Percentiles rank a stretch among this genome's conserved stretches.
These are phyloP conservation scores for Chironomus striatipennis DNA, from an alignment of 1,140 invertebrate genomes.

Conservation along the genomic window DNA sequence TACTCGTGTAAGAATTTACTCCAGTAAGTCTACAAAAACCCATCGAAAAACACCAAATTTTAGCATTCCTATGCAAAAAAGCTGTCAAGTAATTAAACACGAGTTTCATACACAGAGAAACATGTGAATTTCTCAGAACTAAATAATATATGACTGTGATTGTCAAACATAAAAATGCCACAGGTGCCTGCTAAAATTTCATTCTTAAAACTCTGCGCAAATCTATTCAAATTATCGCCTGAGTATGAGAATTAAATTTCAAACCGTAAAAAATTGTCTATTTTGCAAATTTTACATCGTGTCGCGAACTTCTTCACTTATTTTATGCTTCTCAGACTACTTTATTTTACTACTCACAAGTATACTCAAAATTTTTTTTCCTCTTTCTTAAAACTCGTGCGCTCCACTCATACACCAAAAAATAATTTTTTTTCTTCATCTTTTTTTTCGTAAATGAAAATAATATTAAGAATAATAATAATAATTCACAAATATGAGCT, in stretches of 20 bases:
- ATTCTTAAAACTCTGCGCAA: not conserved
- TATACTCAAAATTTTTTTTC: not conserved
- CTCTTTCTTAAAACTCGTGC: not conserved
- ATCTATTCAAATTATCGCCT: not conserved
- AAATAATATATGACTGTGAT: not conserved
- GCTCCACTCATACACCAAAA: not conserved
- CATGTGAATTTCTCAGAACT: too few relatives aligned
- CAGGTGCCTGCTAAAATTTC: conserved; percentile 11
- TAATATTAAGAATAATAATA: too few relatives aligned
- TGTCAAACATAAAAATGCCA: conserved; percentile 1
- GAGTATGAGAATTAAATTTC: not conserved
- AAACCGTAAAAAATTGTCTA: not conserved
- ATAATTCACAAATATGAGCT: too few relatives aligned
- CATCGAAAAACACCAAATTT: too few relatives aligned
- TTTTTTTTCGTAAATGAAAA: too few relatives aligned
- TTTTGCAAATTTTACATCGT: conserved; percentile 8
- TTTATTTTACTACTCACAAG: not conserved
- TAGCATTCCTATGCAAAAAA: too few relatives aligned
- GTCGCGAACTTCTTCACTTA: not conserved
- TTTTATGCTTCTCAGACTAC: conserved; percentile 7
- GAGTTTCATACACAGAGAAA: too few relatives aligned
- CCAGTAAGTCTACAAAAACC: too few relatives aligned
- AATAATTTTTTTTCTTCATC: not conserved
- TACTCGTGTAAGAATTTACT: too few relatives aligned
- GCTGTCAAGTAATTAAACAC: too few relatives aligned